These are phyloP conservation scores for Anagrus nilaparvatae DNA, from an alignment of 1,140 invertebrate genomes.

Conservation along the genomic window DNA sequence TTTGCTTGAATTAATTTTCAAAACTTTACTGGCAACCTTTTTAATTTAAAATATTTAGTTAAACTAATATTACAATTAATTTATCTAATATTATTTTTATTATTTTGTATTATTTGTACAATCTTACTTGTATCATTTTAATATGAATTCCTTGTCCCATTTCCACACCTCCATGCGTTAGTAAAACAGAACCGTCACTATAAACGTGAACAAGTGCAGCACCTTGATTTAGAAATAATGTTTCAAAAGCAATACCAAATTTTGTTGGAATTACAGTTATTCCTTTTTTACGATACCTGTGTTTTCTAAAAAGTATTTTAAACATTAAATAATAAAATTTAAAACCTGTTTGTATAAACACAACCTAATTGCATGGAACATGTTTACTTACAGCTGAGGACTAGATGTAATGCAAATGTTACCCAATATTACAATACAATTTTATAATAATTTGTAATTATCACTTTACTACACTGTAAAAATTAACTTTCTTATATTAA, in stretches of 20 bases:
- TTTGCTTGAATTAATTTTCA: slow-evolving; percentile 62
- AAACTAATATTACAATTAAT: slow-evolving; percentile 2
- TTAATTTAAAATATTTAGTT: background rate
- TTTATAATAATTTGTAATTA: too few species aligned
- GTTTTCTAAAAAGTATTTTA: slow-evolving; percentile 45
- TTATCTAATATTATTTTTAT: background rate
- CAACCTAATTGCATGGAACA: too few species aligned
- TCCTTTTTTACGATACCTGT: slow-evolving; percentile 82
- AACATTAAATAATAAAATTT: background rate
- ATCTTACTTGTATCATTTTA: slow-evolving; percentile 78
- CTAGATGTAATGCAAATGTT: too few species aligned
- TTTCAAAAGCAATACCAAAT: slow-evolving; percentile 81
- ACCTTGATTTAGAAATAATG: slow-evolving; percentile 74
- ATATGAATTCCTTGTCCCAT: slow-evolving; percentile 95
- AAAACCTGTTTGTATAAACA: slow-evolving; percentile 6
- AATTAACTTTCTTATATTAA: too few species aligned
- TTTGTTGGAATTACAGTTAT: slow-evolving; percentile 79
- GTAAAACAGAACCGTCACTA: slow-evolving; percentile 79
- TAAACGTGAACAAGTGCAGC: slow-evolving; percentile 86
- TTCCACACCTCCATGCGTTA: slow-evolving; percentile 88
- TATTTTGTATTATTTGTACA: background rate
- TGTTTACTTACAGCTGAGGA: too few species aligned
- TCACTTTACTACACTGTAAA: too few species aligned
- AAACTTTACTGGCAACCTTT: slow-evolving; percentile 57
- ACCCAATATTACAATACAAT: too few species aligned